A percentile compares a stretch with the other conserved stretches of the same genome.
phyloP scores from a whole-genome alignment of 2,113 vertebrate species.

The Actenoides lindsayi region DNA sequence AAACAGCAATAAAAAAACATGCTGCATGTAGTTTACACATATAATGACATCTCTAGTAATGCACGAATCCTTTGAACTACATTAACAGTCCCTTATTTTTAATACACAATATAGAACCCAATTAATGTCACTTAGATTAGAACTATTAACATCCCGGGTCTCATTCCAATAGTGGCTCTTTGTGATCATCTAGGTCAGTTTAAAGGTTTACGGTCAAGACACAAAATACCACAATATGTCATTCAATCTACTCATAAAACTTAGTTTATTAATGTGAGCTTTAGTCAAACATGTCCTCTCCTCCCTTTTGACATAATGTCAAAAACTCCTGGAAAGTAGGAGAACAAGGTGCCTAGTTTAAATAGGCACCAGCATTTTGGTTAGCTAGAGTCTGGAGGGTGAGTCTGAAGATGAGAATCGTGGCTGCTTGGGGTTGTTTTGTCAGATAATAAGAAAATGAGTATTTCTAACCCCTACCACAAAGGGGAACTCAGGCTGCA shows the following conservation, averaged over 20 bases:
- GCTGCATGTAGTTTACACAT: constrained; percentile 36
- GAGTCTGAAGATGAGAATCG: background rate
- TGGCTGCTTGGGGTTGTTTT: background rate
- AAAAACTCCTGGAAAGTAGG: background rate
- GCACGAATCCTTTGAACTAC: background rate
- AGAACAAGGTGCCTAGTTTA: background rate
- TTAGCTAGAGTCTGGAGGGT: background rate
- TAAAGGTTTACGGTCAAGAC: background rate
- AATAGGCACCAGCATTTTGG: background rate
- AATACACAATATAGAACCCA: background rate
- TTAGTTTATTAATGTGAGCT: background rate
- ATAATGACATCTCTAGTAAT: constrained; percentile 18
- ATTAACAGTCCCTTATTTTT: background rate
- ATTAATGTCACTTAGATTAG: background rate
- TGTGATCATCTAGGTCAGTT: background rate
- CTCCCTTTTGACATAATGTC: background rate
- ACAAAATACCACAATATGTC: background rate
- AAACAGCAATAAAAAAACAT: constrained; percentile 29
- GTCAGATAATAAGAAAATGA: background rate
- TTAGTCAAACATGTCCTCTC: background rate
- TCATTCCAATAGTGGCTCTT: background rate
- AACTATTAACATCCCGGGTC: background rate
- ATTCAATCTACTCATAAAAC: background rate
- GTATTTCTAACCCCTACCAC: background rate
- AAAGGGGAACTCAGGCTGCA: background rate